Evolutionary conservation across 2,797 vertebrate species (phyloP).

Genomic region (Sandelia bainsii): DNA sequence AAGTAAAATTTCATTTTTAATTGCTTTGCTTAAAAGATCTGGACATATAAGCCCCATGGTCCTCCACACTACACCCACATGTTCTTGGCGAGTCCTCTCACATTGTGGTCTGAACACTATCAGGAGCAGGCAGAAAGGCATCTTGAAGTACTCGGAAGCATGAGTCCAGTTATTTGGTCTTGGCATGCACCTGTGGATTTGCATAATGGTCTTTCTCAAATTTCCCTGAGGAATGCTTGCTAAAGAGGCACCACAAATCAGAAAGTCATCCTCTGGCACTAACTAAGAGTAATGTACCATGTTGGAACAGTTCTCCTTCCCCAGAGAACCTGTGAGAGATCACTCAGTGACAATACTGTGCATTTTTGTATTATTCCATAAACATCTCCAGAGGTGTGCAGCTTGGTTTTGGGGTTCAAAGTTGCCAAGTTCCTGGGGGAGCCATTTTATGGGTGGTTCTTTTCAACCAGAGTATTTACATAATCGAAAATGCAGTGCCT

Average conservation of each 20-base stretch:
- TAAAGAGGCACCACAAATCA: slow-evolving; percentile 79
- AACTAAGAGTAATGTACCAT: slow-evolving; percentile 63
- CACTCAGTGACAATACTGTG: slow-evolving; percentile 46
- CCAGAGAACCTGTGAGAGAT: slow-evolving; percentile 56
- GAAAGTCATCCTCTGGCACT: slow-evolving; percentile 69
- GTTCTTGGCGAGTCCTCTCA: slow-evolving; percentile 59
- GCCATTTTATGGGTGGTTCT: slow-evolving; percentile 68
- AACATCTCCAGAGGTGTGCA: slow-evolving; percentile 66
- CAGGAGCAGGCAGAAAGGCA: slow-evolving; percentile 72
- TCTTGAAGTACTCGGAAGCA: slow-evolving; percentile 84
- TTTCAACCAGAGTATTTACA: slow-evolving; percentile 53
- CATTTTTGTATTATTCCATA: slow-evolving; percentile 66
- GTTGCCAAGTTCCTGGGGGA: slow-evolving; percentile 58
- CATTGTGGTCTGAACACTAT: slow-evolving; percentile 73
- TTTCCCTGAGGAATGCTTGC: slow-evolving; percentile 78
- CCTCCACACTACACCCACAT: slow-evolving; percentile 50
- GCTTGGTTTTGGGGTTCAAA: slow-evolving; percentile 46
- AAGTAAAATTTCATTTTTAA: slow-evolving; percentile 32
- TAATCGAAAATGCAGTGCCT: slow-evolving; percentile 59
- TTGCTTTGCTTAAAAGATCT: slow-evolving; percentile 36
- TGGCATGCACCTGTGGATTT: slow-evolving; percentile 84
- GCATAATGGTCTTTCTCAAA: slow-evolving; percentile 83
- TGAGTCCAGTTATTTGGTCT: slow-evolving; percentile 75
- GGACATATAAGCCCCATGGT: slow-evolving; percentile 43
- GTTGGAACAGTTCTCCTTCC: slow-evolving; percentile 59